Base-by-base conservation (phyloP, 2,797 vertebrate genomes). In the Coccyzus lansbergi region DNA sequence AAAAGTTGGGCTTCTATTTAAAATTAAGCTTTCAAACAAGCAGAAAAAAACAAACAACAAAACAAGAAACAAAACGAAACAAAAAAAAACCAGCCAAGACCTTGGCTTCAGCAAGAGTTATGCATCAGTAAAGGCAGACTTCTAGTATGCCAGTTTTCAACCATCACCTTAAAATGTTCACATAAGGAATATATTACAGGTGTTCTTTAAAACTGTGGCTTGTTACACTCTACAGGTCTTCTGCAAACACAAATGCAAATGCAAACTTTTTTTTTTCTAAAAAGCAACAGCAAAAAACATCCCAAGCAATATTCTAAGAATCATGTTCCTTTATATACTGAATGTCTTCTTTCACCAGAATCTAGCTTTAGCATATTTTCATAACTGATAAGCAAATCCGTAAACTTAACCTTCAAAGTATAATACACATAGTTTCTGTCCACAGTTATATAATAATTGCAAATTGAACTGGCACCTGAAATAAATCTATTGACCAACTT, bases 271-370 rank as follows among this genome's bases (percentile, higher is more conserved):
- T 38, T 38, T 38, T 38, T 38, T 38, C 38, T 38, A 38, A 38
- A 38, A 38, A 38, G 9, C 38, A 38, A 38, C 2, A 2, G 1
- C 0, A 28, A 46, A 28, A 46, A 40, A 74, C 28, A 31, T 0
- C 1, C 4, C 5, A 33, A 34, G 7, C 3, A 58, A 6, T 46
- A 7, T 56, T 52, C 13, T 70, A 60, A 46, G 20, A 78, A 46
- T 69, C 38, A 42, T 14, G 1, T 3, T 74, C 4, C 14, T 85
- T 88, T 13, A 40, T 31, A 18, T 9, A 44, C 12, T 53, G 13
- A 79, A 51, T 52, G 10, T 20, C 49, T 48, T 58, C 40, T 74
- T 62, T 25, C 36, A 69, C 6, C 4, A 38, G 40, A 80, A 72
- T 34, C 7, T 69, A 65, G 6, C 20, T 63, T 69, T 4, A 1